Conservation (phyloP, 2,113 vertebrate genomes). For the Microcebus ravelobensis region DNA sequence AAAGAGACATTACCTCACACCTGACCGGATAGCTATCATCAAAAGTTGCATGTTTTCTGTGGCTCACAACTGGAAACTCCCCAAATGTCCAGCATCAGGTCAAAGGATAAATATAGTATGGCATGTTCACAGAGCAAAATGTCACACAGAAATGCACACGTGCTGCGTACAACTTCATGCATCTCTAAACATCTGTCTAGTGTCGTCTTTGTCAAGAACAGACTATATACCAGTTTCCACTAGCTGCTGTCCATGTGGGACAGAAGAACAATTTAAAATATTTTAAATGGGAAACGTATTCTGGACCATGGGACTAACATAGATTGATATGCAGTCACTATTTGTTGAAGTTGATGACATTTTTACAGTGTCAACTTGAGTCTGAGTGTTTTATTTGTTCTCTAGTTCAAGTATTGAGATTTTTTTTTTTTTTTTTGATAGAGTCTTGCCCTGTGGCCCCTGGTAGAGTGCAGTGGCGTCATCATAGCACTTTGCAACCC, state of each 20-base stretch:
- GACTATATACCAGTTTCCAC: constrained; percentile 91
- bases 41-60: too few relatives aligned
- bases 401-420: constrained; percentile 41
- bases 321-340: constrained; percentile 61
- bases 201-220: constrained; percentile 94
- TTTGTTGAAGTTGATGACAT: constrained; percentile 34
- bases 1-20: too few relatives aligned
- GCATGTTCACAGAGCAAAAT: too few relatives aligned
- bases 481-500: too few relatives aligned
- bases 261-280: constrained; percentile 13
- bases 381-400: constrained; percentile 58
- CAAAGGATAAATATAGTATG: too few relatives aligned
- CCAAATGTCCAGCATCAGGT: too few relatives aligned
- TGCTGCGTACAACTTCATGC: too few relatives aligned
- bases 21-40: too few relatives aligned
- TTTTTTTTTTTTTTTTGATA: constrained; percentile 50
- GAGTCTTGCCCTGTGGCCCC: too few relatives aligned
- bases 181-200: constrained; percentile 87
- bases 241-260: constrained; percentile 76
- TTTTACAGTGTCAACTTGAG: constrained; percentile 30
- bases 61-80: too few relatives aligned
- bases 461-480: too few relatives aligned
- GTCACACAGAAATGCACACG: too few relatives aligned
- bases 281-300: background rate
- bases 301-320: constrained; percentile 42